phyloP scores from a whole-genome alignment of 2,888 invertebrate species.

The Eupithecia pulchellata region DNA sequence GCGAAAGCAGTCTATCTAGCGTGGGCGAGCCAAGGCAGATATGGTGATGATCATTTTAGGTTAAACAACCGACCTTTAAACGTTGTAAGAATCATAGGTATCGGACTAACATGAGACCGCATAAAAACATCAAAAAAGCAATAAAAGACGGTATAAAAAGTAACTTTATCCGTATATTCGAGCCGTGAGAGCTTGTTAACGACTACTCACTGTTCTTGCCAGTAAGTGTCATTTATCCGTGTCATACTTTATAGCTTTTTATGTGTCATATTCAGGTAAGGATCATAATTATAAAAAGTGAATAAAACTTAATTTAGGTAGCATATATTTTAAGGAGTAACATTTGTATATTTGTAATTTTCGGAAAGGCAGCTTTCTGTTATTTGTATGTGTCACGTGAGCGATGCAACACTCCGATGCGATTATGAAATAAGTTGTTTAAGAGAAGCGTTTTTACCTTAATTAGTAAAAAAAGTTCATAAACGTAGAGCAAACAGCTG shows the following conservation, averaged over 20 bases:
- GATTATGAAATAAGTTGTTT: not conserved
- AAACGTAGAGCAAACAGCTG: constrained; percentile 8
- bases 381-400: not conserved
- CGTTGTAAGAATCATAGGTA: not conserved
- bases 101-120: not conserved
- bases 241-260: constrained; percentile 15
- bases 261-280: constrained; percentile 10
- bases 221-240: constrained; percentile 26
- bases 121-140: constrained; percentile 26
- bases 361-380: not conserved
- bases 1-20: not conserved
- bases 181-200: constrained; percentile 41
- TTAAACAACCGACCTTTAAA: not conserved
- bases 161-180: constrained; percentile 31
- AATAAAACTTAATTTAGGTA: not conserved
- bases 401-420: not conserved
- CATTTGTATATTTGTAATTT: not conserved
- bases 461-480: not conserved
- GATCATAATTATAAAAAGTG: not conserved
- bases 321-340: not conserved
- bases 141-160: constrained; percentile 40
- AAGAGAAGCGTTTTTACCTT: not conserved
- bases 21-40: not conserved
- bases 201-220: constrained; percentile 33
- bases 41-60: not conserved